These are phyloP conservation scores for Onychostruthus taczanowskii DNA, from an alignment of 2,113 vertebrate species.

Conservation along the genomic window DNA sequence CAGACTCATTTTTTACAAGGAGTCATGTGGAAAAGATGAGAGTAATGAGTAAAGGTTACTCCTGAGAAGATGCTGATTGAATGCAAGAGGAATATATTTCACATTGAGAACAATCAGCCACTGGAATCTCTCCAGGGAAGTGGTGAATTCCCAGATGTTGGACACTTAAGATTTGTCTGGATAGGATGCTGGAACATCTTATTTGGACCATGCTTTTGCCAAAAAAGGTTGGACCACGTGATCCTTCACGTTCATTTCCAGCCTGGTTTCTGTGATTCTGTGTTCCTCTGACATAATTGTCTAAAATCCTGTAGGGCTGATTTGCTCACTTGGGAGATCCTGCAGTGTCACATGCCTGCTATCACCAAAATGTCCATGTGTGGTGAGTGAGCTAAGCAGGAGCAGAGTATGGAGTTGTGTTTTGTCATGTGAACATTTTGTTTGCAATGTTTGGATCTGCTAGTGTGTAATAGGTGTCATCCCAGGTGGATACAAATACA, in stretches of 20 bases:
- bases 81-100: not conserved
- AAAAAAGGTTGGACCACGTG: not conserved
- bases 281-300: not conserved
- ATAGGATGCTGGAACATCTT: too few species aligned
- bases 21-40: not conserved
- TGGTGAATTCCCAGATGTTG: not conserved
- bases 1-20: not conserved
- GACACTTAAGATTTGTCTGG: not conserved
- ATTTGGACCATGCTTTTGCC: not conserved
- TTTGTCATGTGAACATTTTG: not conserved
- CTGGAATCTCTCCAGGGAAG: not conserved
- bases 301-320: not conserved
- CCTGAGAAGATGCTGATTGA: not conserved
- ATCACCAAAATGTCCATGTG: rapidly evolving
- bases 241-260: not conserved
- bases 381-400: not conserved
- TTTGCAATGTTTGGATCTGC: not conserved
- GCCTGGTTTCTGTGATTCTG: not conserved
- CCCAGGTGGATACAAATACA: not conserved
- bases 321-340: not conserved
- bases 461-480: not conserved
- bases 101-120: not conserved
- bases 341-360: not conserved
- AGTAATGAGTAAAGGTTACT: not conserved
- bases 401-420: not conserved